These are phyloP conservation scores for Montipora capricornis DNA, from an alignment of 64 coral and sea anemone genomes.

Conservation along the genomic window DNA sequence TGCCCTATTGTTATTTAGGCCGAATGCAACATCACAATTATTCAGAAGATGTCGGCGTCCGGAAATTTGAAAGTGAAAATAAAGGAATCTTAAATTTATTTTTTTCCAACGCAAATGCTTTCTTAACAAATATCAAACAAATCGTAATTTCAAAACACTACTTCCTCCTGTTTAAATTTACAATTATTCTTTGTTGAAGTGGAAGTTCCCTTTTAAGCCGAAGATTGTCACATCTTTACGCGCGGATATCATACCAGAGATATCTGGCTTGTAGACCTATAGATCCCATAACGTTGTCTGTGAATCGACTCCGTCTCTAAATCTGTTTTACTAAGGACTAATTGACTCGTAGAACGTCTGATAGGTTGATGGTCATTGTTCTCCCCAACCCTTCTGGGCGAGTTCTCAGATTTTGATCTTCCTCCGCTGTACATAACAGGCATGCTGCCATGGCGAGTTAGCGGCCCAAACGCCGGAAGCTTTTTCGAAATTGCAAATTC, in stretches of 20 bases:
- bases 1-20: no score
- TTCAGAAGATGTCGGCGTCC: no score
- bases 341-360: constrained; percentile 55
- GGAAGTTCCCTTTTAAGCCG: no score
- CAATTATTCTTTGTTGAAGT: no score
- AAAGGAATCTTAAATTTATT: no score
- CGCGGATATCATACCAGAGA: constrained; percentile 61
- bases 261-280: constrained; percentile 74
- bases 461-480: constrained; percentile 33
- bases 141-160: no score
- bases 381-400: not conserved
- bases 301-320: constrained; percentile 21
- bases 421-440: constrained; percentile 52
- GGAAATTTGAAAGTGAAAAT: no score
- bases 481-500: not conserved
- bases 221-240: no score
- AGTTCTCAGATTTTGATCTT: not conserved
- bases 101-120: no score
- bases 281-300: constrained; percentile 63
- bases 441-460: constrained; percentile 80
- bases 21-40: no score
- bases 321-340: constrained; percentile 43
- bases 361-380: constrained; percentile 26
- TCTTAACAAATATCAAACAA: no score
- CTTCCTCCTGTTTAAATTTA: no score